Base-by-base conservation (phyloP, 2,797 vertebrate species). In the Brachymystax lenok region DNA sequence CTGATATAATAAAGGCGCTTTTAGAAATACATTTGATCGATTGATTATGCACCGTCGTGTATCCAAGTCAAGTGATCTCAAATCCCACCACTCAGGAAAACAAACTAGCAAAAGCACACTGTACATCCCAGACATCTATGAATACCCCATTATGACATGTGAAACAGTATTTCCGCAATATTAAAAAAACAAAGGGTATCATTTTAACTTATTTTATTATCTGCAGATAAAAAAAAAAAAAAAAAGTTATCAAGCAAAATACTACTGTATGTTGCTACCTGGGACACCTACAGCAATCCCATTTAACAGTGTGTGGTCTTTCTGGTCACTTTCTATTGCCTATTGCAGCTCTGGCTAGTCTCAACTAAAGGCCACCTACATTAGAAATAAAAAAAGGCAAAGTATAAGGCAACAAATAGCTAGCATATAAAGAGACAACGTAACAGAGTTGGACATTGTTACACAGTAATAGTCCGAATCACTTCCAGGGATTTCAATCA, bases 381-480 rank as follows among this genome's bases (percentile, higher is more conserved):
- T 85, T 71, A 85, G 78, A 87, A 86, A 88, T 84, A 75, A 85
- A 81, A 81, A 75, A 82, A 90, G 84, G 87, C 84, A 85, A 89
- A 63, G 4, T 85, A 78, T 92, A 92, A 92, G 88, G 88, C 90
- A 93, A 92, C 91, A 84, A 71, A 90, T 88, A 92, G 89, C 88
- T 89, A 90, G 87, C 86, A 88, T 90, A 85, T 13, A 46, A 46
- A 91, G 89, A 88, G 70, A 8, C 52, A 50, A 82, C 87, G 86
- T 14, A 87, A 84, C 81, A 85, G 84, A 83, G 83, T 85, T 91
- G 91, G 91, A 90, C 85, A 89, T 90, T 92, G 92, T 93, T 93
- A 93, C 92, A 93, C 88, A 88, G 91, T 91, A 93, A 93, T 91
- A 90, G 92, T 91, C 46, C 86, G 89, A 86, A 84, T 86, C 74